phyloP scores from a whole-genome alignment of 2,888 invertebrate species.

The Elaeidobius kamerunicus region DNA sequence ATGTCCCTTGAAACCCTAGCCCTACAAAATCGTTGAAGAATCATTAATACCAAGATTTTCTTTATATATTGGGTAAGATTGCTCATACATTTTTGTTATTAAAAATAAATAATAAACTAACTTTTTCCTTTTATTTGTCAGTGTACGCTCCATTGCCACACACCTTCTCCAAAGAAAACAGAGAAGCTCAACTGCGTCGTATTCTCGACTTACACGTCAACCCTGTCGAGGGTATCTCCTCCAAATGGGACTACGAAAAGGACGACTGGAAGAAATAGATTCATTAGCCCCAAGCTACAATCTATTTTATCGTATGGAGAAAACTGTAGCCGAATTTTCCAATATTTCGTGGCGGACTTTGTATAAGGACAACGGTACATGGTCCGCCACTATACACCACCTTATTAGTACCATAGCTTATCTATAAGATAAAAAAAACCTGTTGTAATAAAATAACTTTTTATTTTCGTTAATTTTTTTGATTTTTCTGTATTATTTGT shows the following conservation, averaged over 20 bases:
- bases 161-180: slow-evolving; percentile 57
- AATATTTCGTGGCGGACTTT: slow-evolving; percentile 10
- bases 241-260: slow-evolving; percentile 70
- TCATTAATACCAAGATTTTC: neutral
- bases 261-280: slow-evolving; percentile 60
- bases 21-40: neutral
- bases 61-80: neutral
- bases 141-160: slow-evolving; percentile 50
- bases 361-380: slow-evolving; percentile 20
- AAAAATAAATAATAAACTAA: neutral
- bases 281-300: neutral
- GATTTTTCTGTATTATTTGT: slow-evolving; percentile 10
- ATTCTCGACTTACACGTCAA: slow-evolving; percentile 59
- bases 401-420: slow-evolving; percentile 5
- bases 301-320: neutral
- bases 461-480: slow-evolving; percentile 18
- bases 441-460: slow-evolving; percentile 14
- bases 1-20: slow-evolving; percentile 9
- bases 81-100: neutral
- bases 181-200: slow-evolving; percentile 58
- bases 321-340: slow-evolving; percentile 4
- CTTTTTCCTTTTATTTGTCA: slow-evolving; percentile 27
- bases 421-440: slow-evolving; percentile 12
- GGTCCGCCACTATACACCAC: neutral
- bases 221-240: slow-evolving; percentile 59